A percentile compares a stretch with the other conserved stretches of the same genome.
Evolutionary conservation across 2,113 vertebrate genomes (phyloP).

Genomic region (Chaetodon auriga): DNA sequence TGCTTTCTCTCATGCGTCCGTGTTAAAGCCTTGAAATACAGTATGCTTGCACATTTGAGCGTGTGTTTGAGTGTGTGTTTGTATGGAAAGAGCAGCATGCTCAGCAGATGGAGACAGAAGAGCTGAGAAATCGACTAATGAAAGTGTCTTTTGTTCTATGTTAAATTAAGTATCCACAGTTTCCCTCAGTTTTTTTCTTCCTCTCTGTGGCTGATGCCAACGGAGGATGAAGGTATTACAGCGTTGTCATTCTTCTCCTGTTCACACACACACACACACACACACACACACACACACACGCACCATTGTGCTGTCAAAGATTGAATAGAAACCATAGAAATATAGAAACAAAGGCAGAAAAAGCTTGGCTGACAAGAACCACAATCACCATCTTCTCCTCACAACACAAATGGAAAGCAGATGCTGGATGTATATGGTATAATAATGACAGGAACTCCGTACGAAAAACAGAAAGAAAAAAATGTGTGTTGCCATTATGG

Average conservation of each 20-base stretch:
- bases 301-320: not conserved
- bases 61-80: not conserved
- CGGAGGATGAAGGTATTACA: slow-evolving; percentile 48
- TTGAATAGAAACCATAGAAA: slow-evolving; percentile 52
- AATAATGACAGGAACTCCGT: slow-evolving; percentile 64
- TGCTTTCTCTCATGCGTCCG: not conserved
- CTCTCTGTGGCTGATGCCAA: slow-evolving; percentile 38
- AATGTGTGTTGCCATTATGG: slow-evolving; percentile 50
- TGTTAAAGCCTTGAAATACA: not conserved
- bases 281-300: slow-evolving; percentile 4
- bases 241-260: slow-evolving; percentile 52
- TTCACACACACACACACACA: not conserved
- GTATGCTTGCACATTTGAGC: not conserved
- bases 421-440: slow-evolving; percentile 63
- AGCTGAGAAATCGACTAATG: slow-evolving; percentile 52
- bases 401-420: slow-evolving; percentile 69
- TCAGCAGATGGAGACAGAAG: slow-evolving; percentile 53
- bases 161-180: slow-evolving; percentile 27
- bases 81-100: slow-evolving; percentile 18
- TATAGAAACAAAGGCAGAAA: slow-evolving; percentile 62
- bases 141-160: slow-evolving; percentile 56
- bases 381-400: slow-evolving; percentile 63
- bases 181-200: slow-evolving; percentile 34
- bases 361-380: slow-evolving; percentile 61
- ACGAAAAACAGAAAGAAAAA: slow-evolving; percentile 41